Conservation (phyloP, 2,888 invertebrate genomes). For the Sisyra terminalis region DNA sequence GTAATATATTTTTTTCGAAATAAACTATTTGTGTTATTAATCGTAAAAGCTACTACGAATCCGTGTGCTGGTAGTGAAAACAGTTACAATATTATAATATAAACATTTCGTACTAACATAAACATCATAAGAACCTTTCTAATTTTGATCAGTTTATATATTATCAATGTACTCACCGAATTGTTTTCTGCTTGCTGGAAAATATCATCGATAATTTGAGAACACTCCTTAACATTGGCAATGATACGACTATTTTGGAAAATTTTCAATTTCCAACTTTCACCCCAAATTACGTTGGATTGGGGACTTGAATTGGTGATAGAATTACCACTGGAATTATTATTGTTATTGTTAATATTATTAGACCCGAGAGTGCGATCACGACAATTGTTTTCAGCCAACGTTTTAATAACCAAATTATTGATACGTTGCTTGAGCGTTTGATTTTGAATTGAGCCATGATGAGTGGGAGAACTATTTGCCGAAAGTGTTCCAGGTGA, state of each 20-base stretch:
- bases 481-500: slow-evolving; percentile 17
- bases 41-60: too few relatives aligned
- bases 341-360: not conserved
- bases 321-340: slow-evolving; percentile 15
- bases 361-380: slow-evolving; percentile 26
- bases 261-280: slow-evolving; percentile 67
- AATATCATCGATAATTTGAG: slow-evolving; percentile 57
- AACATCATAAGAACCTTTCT: not conserved
- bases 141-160: too few relatives aligned
- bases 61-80: too few relatives aligned
- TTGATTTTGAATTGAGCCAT: slow-evolving; percentile 46
- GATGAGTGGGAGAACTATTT: slow-evolving; percentile 11
- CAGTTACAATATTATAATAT: too few relatives aligned
- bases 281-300: slow-evolving; percentile 25
- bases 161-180: too few relatives aligned
- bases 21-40: too few relatives aligned
- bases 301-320: too few relatives aligned
- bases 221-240: slow-evolving; percentile 60
- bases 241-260: slow-evolving; percentile 70
- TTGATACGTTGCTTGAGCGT: slow-evolving; percentile 78
- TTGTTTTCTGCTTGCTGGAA: slow-evolving; percentile 3
- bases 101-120: not conserved
- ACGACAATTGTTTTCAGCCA: slow-evolving; percentile 67
- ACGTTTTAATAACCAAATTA: slow-evolving; percentile 70
- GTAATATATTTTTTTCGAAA: too few relatives aligned